phyloP scores from a whole-genome alignment of 2,888 invertebrate genomes.

The Apamea epomidion region DNA sequence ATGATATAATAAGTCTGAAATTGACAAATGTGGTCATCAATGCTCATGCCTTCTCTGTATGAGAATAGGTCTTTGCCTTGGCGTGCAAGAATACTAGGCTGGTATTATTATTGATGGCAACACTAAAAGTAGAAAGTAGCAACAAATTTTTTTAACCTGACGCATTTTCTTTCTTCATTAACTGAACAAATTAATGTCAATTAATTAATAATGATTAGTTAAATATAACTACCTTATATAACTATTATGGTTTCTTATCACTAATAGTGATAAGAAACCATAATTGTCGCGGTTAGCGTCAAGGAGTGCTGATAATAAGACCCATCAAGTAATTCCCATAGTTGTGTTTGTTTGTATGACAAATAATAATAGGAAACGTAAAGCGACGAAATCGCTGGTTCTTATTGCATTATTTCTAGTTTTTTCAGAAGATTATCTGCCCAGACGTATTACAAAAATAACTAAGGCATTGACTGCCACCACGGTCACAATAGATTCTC shows the following conservation, averaged over 20 bases:
- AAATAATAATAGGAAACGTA: neutral
- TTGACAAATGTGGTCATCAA: neutral
- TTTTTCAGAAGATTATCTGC: neutral
- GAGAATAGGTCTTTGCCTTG: neutral
- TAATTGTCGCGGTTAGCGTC: constrained; percentile 62
- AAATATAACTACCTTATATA: neutral
- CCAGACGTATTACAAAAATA: neutral
- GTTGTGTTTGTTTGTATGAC: constrained; percentile 2
- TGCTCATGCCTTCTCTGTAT: neutral
- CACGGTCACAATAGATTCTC: too few relatives aligned
- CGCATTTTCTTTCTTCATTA: neutral
- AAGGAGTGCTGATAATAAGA: constrained; percentile 63
- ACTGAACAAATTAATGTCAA: neutral
- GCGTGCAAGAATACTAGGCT: neutral
- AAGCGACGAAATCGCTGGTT: neutral
- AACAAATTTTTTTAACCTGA: neutral
- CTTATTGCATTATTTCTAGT: neutral
- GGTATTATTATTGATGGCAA: neutral
- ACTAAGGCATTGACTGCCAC: too few relatives aligned
- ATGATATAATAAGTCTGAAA: neutral
- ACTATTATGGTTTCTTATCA: too few relatives aligned
- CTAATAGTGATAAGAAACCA: constrained; percentile 66
- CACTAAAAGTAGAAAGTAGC: neutral
- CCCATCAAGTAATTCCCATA: constrained; percentile 51
- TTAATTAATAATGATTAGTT: neutral